Conservation (phyloP, 2,888 invertebrate species). For the Caenorhabditis angaria region DNA sequence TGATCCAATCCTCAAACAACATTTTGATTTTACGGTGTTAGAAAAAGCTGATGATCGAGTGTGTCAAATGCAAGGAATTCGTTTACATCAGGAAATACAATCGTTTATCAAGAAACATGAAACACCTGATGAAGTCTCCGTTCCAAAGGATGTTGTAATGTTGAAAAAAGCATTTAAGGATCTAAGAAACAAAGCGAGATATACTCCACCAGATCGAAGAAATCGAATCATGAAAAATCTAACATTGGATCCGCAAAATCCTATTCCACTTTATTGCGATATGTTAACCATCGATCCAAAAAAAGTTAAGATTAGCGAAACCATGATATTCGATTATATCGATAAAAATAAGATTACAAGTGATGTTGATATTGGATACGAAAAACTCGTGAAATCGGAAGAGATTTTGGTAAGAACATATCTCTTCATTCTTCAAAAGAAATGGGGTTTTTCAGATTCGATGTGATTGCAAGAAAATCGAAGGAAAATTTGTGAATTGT, state of each 20-base stretch:
- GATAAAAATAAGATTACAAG: neutral
- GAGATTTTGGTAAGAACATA: neutral
- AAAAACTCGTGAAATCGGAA: neutral
- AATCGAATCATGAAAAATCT: neutral
- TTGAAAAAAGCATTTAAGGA: neutral
- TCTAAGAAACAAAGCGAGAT: neutral
- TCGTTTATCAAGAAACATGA: neutral
- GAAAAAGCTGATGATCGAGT: neutral
- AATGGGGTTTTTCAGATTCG: slow-evolving; percentile 9
- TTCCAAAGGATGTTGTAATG: neutral
- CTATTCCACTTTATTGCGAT: neutral
- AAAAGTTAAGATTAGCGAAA: neutral
- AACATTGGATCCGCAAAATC: neutral
- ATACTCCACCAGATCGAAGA: neutral
- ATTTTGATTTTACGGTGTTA: neutral
- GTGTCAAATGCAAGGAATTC: neutral
- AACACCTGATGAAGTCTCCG: neutral
- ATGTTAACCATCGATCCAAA: neutral
- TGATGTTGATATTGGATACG: neutral
- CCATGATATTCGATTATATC: slow-evolving; percentile 1
- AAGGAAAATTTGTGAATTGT: slow-evolving; percentile 3
- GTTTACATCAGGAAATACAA: neutral
- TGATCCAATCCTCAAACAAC: neutral
- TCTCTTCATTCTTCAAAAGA: neutral
- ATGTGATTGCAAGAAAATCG: slow-evolving; percentile 8